Conservation (phyloP, 2,113 vertebrate species). For the Aptenodytes patagonicus region DNA sequence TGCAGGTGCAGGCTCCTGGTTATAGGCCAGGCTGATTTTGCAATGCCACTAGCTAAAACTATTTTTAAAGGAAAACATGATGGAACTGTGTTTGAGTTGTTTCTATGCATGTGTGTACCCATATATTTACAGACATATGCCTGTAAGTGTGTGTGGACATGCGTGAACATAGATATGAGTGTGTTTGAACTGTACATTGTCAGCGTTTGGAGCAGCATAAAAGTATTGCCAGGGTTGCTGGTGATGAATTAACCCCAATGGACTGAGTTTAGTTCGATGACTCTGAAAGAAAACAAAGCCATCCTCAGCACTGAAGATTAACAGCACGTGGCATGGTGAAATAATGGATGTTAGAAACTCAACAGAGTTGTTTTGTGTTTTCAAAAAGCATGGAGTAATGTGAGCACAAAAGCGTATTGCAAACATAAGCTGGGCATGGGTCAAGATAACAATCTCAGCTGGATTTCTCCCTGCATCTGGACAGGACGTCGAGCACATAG, state of each 20-base stretch:
- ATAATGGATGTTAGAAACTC: not conserved
- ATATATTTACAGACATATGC: not conserved
- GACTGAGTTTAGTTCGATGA: conserved; percentile 32
- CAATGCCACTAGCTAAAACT: conserved; percentile 67
- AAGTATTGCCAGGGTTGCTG: conserved; percentile 38
- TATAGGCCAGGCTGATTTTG: conserved; percentile 72
- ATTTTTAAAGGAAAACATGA: conserved; percentile 68
- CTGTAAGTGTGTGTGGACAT: not conserved
- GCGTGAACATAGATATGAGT: not conserved
- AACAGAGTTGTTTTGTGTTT: not conserved
- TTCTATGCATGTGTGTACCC: not conserved
- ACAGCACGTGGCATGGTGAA: not conserved
- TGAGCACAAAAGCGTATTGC: not conserved
- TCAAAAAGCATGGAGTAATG: not conserved
- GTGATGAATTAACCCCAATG: conserved; percentile 46
- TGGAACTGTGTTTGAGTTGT: conserved; percentile 62
- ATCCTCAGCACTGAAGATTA: not conserved
- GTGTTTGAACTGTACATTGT: conserved; percentile 22
- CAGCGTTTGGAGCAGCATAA: not conserved
- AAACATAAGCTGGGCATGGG: not conserved
- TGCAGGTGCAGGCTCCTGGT: conserved; percentile 75
- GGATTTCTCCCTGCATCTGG: not conserved
- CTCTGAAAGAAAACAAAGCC: conserved; percentile 5
- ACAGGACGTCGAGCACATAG: not conserved
- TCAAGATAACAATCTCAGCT: not conserved